Evolutionary conservation across 2,113 vertebrate genomes (phyloP), one percentile per base, ranked within the genome.

Genomic region (Etheostoma spectabile): DNA sequence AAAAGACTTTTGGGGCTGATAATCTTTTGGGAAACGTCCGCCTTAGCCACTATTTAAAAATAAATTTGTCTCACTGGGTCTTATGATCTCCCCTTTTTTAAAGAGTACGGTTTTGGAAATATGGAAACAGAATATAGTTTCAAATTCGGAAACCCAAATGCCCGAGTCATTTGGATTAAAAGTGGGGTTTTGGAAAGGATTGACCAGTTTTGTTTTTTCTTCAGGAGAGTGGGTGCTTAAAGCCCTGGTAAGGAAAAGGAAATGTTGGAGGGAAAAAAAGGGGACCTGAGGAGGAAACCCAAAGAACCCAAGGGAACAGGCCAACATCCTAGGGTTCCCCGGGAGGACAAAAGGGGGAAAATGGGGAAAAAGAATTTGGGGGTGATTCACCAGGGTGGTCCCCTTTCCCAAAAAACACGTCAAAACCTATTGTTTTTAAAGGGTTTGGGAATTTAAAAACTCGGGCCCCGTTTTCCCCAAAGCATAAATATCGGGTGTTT

Each of bases 211-310:
- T 62, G 19, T 65, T 52, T 6, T 33, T 66, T n/a, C 8, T 13
- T 51, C 92, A 99, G 98, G 98, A 99, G 90, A 99, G 98, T 2
- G 98, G 98, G 99, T 0, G 98, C 98, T 99, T 80, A 99, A 98
- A 85, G 96, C 94, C 0, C 93, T 99, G 89, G 98, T 0, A 99
- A 98, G 91, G 98, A 99, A 93, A 99, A 99, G 80, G 98, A 99
- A 71, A 90, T 97, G 45, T 94, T 99, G 89, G 98, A 99, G 89
- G 89, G 98, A 12, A 98, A 99, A 92, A 99, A 99, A 88, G 99
- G 98, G 98, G 98, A 99, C 91, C 93, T 99, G 62, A 93, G 97
- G 68, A 95, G 97, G 57, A 98, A 99, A 87, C 97, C 97, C 94
- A 99, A 99, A 94, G 98, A 99, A 86, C 96, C 98, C 45, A 98